phyloP scores from a whole-genome alignment of 2,113 vertebrate species.

The Pan troglodytes region NHGRI_mPanTro3-v2.1_pri NC_072413.2:54085001-54085500 shows the following conservation, averaged over 20 bases:
- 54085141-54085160: constrained; percentile 62
- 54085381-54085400: background rate
- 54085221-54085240: background rate
- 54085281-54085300: background rate
- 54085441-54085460: background rate
- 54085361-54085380: background rate
- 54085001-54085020: background rate
- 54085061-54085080: background rate
- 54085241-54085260: constrained; percentile 15
- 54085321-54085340: background rate
- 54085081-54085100: background rate
- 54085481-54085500: background rate
- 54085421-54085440: background rate
- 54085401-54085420: background rate
- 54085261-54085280: background rate
- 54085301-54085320: background rate
- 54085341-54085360: background rate
- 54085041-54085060: constrained; percentile 24
- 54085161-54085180: constrained; percentile 43
- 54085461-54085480: constrained; percentile 18
- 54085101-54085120: background rate
- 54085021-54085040: background rate
- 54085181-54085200: constrained; percentile 73
- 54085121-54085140: constrained; percentile 53
- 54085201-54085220: background rate